Evolutionary conservation across 2,797 vertebrate species (phyloP).

Genomic region (Staurois parvus): DNA sequence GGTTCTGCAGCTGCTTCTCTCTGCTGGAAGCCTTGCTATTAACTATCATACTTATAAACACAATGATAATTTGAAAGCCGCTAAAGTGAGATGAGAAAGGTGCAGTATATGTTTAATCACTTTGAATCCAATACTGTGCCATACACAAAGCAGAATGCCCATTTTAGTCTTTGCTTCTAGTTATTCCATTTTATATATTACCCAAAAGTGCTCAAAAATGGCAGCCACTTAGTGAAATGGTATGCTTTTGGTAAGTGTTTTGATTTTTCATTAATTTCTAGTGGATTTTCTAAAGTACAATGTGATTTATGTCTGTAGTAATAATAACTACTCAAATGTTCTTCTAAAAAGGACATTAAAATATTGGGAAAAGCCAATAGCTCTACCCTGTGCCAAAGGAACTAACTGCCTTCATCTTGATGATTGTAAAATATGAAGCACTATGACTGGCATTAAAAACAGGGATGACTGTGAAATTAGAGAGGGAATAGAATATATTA

Average conservation of each 20-base stretch:
- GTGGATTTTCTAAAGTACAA: conserved; percentile 44
- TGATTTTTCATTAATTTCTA: conserved; percentile 51
- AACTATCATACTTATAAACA: conserved; percentile 70
- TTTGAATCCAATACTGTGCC: conserved; percentile 58
- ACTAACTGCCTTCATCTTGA: conserved; percentile 50
- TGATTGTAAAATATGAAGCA: conserved; percentile 50
- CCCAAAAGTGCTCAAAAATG: conserved; percentile 30
- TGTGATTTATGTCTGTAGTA: conserved; percentile 50
- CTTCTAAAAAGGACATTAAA: conserved; percentile 50
- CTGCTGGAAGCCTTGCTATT: conserved; percentile 74
- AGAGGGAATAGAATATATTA: conserved; percentile 41
- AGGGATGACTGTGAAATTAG: conserved; percentile 18
- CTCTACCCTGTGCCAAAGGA: conserved; percentile 48
- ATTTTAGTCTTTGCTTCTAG: conserved; percentile 41
- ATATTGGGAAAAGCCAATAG: conserved; percentile 55
- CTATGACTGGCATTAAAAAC: conserved; percentile 26
- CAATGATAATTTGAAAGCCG: conserved; percentile 71
- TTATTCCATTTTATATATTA: conserved; percentile 48
- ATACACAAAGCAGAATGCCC: conserved; percentile 36
- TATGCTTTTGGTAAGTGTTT: conserved; percentile 37
- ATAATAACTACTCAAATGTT: conserved; percentile 50
- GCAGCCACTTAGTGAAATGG: conserved; percentile 46
- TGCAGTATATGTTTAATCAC: conserved; percentile 66
- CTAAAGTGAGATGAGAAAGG: conserved; percentile 67
- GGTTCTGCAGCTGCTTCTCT: conserved; percentile 74